Conservation (phyloP, 2,888 invertebrate species). For the Drosophila koepferae region DNA sequence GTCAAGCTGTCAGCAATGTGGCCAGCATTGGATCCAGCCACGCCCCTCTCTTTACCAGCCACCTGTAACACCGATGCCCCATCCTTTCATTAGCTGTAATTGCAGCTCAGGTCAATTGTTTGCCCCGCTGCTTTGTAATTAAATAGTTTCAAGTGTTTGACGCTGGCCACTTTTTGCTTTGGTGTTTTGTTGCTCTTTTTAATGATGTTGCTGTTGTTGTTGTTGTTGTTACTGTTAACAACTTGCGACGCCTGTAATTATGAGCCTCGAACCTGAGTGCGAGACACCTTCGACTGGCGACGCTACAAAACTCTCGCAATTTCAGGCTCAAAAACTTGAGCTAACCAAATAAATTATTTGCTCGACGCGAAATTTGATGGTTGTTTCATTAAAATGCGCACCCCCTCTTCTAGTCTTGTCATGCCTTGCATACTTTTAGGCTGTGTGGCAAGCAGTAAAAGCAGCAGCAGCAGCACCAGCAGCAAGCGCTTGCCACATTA, state of each 20-base stretch:
- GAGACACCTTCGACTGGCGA: not conserved
- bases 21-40: conserved; percentile 15
- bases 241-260: conserved; percentile 74
- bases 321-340: conserved; percentile 7
- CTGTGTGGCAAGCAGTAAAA: not conserved
- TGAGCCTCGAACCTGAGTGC: conserved; percentile 26
- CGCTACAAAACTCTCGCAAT: not conserved
- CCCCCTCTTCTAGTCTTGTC: not conserved
- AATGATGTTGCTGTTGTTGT: conserved; percentile 44
- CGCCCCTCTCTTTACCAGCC: conserved; percentile 1
- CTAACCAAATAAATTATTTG: conserved; percentile 43
- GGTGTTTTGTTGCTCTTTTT: conserved; percentile 22
- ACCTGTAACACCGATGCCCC: not conserved
- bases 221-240: conserved; percentile 45
- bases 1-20: conserved; percentile 45
- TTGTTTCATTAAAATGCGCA: conserved; percentile 20
- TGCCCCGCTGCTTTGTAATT: conserved; percentile 74
- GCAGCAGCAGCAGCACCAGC: too few species aligned
- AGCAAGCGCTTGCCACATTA: conserved; percentile 5
- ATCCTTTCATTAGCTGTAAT: conserved; percentile 62
- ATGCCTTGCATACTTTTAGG: conserved; percentile 28
- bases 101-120: conserved; percentile 73
- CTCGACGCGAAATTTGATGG: conserved; percentile 35
- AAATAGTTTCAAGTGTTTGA: conserved; percentile 72
- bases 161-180: conserved; percentile 68